A percentile compares a stretch with the other conserved stretches of the same genome.
These are phyloP conservation scores for Apeira syringaria DNA, from an alignment of 2,888 invertebrate species.

Conservation along the genomic window DNA sequence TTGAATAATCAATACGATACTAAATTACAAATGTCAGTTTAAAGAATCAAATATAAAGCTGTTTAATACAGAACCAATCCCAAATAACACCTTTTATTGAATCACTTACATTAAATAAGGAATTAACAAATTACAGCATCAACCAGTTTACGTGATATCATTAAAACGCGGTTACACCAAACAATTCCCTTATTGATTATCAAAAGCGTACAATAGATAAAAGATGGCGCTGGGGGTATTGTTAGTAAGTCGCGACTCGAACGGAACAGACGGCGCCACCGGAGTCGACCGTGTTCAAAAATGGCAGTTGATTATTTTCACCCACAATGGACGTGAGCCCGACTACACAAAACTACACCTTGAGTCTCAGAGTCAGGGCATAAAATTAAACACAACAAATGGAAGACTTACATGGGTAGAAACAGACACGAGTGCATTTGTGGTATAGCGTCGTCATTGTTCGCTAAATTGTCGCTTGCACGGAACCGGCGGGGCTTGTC, in stretches of 20 bases:
- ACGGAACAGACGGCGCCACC: conserved; percentile 82
- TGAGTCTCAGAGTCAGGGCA: conserved; percentile 38
- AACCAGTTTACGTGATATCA: conserved; percentile 26
- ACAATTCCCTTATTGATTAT: conserved; percentile 68
- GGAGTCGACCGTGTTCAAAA: conserved; percentile 78
- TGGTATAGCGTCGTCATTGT: conserved; percentile 80
- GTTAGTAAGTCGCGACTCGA: conserved; percentile 68
- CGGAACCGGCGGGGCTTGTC: conserved; percentile 79
- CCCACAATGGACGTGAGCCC: conserved; percentile 49
- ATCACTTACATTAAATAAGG: conserved; percentile 11
- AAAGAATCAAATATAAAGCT: no score
- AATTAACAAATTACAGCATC: conserved; percentile 12
- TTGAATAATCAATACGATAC: no score
- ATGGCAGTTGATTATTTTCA: conserved; percentile 82
- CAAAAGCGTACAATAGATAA: conserved; percentile 75
- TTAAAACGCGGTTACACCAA: conserved; percentile 45
- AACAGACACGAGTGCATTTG: conserved; percentile 73
- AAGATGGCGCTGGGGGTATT: conserved; percentile 78
- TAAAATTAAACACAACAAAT: conserved; percentile 34
- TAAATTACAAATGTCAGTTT: no score
- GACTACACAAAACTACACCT: conserved; percentile 40
- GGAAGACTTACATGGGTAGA: conserved; percentile 69
- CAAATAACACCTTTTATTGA: conserved; percentile 10
- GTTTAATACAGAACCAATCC: no score
- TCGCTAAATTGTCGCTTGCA: conserved; percentile 83